A percentile compares a stretch with the other conserved stretches of the same genome.
These are phyloP conservation scores for Eupleurogrammus muticus DNA, from an alignment of 2,797 vertebrate species.

Conservation along the genomic window DNA sequence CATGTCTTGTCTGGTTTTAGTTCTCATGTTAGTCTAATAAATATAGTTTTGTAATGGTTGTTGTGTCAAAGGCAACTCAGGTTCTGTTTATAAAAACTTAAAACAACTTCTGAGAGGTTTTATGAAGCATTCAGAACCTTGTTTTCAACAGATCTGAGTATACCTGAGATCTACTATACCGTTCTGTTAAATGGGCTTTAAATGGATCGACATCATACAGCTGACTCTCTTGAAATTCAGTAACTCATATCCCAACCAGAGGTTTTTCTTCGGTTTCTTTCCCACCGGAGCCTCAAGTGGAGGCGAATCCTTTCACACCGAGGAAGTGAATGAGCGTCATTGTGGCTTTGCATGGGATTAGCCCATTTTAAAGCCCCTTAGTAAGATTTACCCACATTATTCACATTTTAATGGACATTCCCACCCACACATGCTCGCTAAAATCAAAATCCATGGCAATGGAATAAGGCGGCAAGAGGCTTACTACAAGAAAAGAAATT, in stretches of 20 bases:
- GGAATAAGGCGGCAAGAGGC: slow-evolving; percentile 50
- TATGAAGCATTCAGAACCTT: not conserved
- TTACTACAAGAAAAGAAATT: slow-evolving; percentile 41
- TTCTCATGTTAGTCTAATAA: not conserved
- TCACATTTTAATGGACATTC: slow-evolving; percentile 77
- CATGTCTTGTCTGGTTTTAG: not conserved
- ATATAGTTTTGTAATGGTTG: not conserved
- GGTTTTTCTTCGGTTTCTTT: slow-evolving; percentile 57
- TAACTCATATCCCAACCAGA: slow-evolving; percentile 46
- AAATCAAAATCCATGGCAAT: slow-evolving; percentile 61
- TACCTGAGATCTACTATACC: slow-evolving; percentile 3
- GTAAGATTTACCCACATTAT: slow-evolving; percentile 78
- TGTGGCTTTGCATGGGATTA: slow-evolving; percentile 78
- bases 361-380: slow-evolving; percentile 82
- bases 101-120: slow-evolving; percentile 6
- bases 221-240: slow-evolving; percentile 44
- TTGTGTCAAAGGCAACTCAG: slow-evolving; percentile 2
- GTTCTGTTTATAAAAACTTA: not conserved
- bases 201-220: slow-evolving; percentile 19
- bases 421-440: slow-evolving; percentile 51
- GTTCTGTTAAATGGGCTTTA: slow-evolving; percentile 28
- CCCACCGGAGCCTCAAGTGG: slow-evolving; percentile 65
- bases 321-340: slow-evolving; percentile 77
- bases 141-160: slow-evolving; percentile 11
- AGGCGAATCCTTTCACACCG: slow-evolving; percentile 63